A percentile compares a stretch with the other conserved stretches of the same genome.
Evolutionary conservation across 2,888 invertebrate species (phyloP).

Genomic region (Drosophila nigricruria): DNA sequence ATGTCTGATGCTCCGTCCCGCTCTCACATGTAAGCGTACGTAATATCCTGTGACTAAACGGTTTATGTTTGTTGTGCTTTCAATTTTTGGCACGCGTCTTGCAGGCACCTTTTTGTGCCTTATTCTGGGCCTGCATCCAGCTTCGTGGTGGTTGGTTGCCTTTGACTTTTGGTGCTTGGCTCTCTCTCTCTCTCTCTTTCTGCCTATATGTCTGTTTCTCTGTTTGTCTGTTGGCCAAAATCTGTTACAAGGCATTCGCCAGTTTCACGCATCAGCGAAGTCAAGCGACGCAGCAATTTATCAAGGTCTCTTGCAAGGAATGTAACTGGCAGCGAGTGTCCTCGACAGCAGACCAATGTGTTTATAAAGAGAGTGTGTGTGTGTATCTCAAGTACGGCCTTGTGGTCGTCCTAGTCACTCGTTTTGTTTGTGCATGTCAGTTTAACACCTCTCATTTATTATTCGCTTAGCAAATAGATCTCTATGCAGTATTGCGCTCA

Average conservation of each 20-base stretch:
- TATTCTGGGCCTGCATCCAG: conserved; percentile 18
- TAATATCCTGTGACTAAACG: conserved; percentile 86
- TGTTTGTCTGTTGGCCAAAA: conserved; percentile 63
- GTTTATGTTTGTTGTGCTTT: conserved; percentile 85
- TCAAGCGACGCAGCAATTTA: conserved; percentile 76
- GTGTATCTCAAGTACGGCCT: conserved; percentile 40
- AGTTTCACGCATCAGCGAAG: conserved; percentile 68
- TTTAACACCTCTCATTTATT: conserved; percentile 73
- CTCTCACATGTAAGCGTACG: conserved; percentile 81
- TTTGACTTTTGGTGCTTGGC: conserved; percentile 56
- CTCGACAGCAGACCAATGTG: conserved; percentile 65
- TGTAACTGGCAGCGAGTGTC: conserved; percentile 70
- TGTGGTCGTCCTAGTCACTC: conserved; percentile 60
- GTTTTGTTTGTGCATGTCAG: conserved; percentile 64
- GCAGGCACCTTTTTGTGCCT: conserved; percentile 52
- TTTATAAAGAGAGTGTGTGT: conserved; percentile 4
- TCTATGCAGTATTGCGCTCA: conserved; percentile 20
- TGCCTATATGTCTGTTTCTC: conserved; percentile 34
- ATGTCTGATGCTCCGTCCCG: conserved; percentile 20
- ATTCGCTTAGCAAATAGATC: conserved; percentile 60
- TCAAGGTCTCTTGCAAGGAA: conserved; percentile 67
- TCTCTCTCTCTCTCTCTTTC: neutral
- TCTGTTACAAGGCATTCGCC: conserved; percentile 80
- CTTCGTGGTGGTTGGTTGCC: conserved; percentile 68
- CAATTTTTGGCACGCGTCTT: conserved; percentile 79